These are phyloP conservation scores for Stichopus horrens DNA, from an alignment of 53 echinoderm and acorn worm genomes.

Conservation along the genomic window DNA sequence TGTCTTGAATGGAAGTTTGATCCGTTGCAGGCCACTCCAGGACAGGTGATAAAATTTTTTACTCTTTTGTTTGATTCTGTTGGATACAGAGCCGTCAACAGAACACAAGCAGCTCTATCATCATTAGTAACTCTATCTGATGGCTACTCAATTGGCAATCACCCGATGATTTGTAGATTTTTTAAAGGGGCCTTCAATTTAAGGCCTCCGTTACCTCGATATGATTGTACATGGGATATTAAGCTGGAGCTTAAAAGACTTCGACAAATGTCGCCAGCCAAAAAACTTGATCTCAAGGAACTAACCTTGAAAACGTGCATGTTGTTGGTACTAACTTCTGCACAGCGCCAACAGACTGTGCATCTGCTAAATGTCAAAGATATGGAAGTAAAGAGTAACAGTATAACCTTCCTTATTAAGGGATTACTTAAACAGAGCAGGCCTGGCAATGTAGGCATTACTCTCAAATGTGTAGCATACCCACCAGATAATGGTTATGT, in stretches of 20 bases:
- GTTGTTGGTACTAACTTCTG: conserved; percentile 39
- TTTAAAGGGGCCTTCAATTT: conserved; percentile 52
- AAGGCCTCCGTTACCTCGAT: conserved; percentile 43
- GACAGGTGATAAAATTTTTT: conserved; percentile 43
- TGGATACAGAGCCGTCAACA: conserved; percentile 41
- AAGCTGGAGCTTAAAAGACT: conserved; percentile 19
- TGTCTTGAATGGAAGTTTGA: conserved; percentile 18
- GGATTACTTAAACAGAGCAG: too few species aligned
- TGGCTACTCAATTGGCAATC: not conserved
- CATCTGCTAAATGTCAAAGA: not conserved
- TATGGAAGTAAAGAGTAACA: not conserved
- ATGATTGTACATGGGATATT: conserved; percentile 50
- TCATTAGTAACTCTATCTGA: not conserved
- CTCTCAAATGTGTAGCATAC: conserved; percentile 20
- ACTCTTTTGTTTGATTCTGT: not conserved
- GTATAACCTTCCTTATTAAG: too few species aligned
- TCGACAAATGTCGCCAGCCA: not conserved
- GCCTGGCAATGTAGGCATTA: conserved; percentile 35
- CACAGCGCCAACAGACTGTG: conserved; percentile 21
- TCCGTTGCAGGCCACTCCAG: not conserved
- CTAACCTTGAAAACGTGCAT: conserved; percentile 35
- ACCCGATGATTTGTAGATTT: conserved; percentile 47
- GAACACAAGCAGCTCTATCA: conserved; percentile 41
- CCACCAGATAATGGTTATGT: conserved; percentile 49
- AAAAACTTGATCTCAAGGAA: not conserved